Evolutionary conservation across 2,797 vertebrate species (phyloP).

Genomic region (Peromyscus nudipes): DNA sequence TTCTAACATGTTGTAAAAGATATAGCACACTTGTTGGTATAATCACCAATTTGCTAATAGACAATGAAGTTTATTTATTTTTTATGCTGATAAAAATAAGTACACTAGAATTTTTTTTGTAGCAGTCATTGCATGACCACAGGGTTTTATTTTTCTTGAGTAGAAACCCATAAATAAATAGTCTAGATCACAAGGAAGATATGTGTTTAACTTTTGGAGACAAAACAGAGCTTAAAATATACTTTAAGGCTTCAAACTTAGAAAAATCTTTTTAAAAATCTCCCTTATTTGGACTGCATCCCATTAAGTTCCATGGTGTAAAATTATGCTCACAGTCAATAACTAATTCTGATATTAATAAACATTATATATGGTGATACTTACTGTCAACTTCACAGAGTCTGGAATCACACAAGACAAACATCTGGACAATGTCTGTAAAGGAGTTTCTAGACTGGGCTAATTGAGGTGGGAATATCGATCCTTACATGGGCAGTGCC

Average conservation of each 20-base stretch:
- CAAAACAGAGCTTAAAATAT: not conserved
- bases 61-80: not conserved
- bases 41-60: not conserved
- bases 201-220: not conserved
- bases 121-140: not conserved
- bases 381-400: not conserved
- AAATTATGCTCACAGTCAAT: not conserved
- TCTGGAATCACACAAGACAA: not conserved
- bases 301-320: not conserved
- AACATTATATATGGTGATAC: not conserved
- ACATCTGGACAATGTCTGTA: not conserved
- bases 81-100: not conserved
- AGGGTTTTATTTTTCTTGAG: not conserved
- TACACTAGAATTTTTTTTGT: not conserved
- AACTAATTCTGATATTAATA: conserved; percentile 20
- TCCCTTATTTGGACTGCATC: not conserved
- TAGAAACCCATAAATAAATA: not conserved
- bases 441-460: not conserved
- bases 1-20: not conserved
- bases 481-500: not conserved
- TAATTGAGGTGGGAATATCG: not conserved
- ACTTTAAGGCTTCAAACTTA: not conserved
- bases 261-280: not conserved
- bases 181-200: not conserved
- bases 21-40: not conserved